phyloP scores from a whole-genome alignment of 1,140 invertebrate species.

The Zaprionus ghesquierei region DNA sequence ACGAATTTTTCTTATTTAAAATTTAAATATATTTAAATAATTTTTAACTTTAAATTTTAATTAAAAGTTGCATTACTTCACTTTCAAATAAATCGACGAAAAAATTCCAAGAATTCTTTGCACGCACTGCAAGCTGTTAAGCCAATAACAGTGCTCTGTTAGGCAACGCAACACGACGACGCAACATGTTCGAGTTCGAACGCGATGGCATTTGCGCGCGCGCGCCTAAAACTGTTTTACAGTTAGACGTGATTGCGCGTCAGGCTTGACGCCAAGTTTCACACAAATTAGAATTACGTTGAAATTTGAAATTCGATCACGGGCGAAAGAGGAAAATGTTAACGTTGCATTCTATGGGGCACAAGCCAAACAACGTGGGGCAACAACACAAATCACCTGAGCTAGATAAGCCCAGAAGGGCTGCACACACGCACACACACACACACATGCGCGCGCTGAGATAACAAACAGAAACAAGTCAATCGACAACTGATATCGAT shows the following conservation, averaged over 20 bases:
- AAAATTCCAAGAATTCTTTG: neutral
- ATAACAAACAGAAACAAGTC: slow-evolving; percentile 31
- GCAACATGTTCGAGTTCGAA: slow-evolving; percentile 31
- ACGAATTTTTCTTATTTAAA: too few species aligned
- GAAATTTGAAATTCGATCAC: slow-evolving; percentile 38
- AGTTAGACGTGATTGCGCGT: slow-evolving; percentile 1
- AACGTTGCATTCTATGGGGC: slow-evolving; percentile 19
- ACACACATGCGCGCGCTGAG: neutral
- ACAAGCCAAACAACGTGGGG: slow-evolving; percentile 1
- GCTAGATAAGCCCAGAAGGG: slow-evolving; percentile 11
- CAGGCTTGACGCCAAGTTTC: neutral
- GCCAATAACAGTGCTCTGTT: slow-evolving; percentile 1
- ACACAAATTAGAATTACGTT: slow-evolving; percentile 27
- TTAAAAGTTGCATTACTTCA: neutral
- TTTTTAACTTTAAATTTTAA: too few species aligned
- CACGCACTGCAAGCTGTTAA: slow-evolving; percentile 6
- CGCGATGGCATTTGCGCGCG: slow-evolving; percentile 4
- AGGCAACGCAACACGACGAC: neutral
- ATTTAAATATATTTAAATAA: too few species aligned
- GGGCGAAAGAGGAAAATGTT: slow-evolving; percentile 11
- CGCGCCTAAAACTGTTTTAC: slow-evolving; percentile 11
- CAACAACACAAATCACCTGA: slow-evolving; percentile 14
- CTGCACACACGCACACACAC: neutral
- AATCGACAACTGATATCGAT: slow-evolving; percentile 37
- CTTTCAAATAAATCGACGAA: neutral